phyloP scores from a whole-genome alignment of 2,113 vertebrate genomes.

The Zootoca vivipara region DNA sequence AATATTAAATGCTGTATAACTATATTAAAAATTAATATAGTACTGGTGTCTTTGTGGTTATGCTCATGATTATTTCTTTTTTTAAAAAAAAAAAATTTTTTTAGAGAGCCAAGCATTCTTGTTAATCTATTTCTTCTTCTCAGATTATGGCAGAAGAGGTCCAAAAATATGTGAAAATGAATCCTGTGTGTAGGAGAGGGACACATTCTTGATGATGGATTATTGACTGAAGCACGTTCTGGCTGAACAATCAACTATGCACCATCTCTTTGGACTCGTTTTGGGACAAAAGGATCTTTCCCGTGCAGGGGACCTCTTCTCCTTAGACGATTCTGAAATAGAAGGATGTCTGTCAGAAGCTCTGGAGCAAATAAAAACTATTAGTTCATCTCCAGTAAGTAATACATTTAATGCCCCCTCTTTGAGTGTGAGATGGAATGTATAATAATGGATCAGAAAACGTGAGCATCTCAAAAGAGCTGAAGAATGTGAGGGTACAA shows the following conservation, averaged over 20 bases:
- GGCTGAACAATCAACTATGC: constrained; percentile 77
- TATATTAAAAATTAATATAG: background rate
- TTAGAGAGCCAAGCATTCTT: background rate
- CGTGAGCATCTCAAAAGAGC: background rate
- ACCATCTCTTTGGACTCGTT: constrained; percentile 91
- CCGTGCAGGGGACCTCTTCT: constrained; percentile 93
- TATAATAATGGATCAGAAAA: background rate
- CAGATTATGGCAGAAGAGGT: constrained; percentile 39
- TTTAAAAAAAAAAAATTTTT: background rate
- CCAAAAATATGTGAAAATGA: background rate
- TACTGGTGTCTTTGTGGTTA: background rate
- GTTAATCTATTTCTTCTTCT: constrained; percentile 24
- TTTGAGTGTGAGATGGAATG: fast-evolving
- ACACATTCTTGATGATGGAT: background rate
- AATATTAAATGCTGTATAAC: too few species aligned
- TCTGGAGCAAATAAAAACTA: constrained; percentile 91
- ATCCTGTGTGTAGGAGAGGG: fast-evolving
- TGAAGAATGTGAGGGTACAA: background rate
- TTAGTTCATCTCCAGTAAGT: constrained; percentile 92
- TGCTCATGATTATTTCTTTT: background rate
- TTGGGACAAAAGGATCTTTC: constrained; percentile 93
- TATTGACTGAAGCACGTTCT: background rate
- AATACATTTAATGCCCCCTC: background rate
- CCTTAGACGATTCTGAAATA: constrained; percentile 90
- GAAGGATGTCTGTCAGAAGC: constrained; percentile 92